These are phyloP conservation scores for Metridium senile DNA, from an alignment of 92 coral and sea anemone species.

Conservation along the genomic window DNA sequence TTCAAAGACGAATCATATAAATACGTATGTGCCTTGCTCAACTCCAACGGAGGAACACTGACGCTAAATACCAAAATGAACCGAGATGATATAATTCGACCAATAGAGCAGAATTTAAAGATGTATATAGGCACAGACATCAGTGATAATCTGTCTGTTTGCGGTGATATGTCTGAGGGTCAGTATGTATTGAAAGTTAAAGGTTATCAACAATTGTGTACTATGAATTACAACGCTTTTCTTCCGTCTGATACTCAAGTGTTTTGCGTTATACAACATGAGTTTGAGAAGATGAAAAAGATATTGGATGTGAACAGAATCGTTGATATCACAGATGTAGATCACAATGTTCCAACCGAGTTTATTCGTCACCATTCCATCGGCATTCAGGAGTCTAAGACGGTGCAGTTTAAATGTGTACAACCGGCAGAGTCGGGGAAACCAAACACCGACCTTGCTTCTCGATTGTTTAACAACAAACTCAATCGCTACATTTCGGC, in stretches of 20 bases:
- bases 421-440: no score
- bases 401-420: neutral
- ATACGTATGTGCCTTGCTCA: neutral
- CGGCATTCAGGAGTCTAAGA: neutral
- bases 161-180: neutral
- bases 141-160: no score
- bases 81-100: neutral
- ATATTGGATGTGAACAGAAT: neutral
- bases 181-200: neutral
- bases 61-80: neutral
- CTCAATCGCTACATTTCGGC: neutral
- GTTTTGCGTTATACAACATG: neutral
- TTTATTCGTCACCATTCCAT: neutral
- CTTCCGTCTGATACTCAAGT: neutral
- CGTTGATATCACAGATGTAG: neutral
- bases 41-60: neutral
- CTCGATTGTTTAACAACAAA: neutral
- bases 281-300: neutral
- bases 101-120: neutral
- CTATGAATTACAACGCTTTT: neutral
- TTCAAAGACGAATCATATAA: neutral
- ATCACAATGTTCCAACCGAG: neutral
- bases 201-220: neutral
- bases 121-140: neutral
- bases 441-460: neutral